Conservation (phyloP, 2,113 vertebrate species). For the Charina bottae region DNA sequence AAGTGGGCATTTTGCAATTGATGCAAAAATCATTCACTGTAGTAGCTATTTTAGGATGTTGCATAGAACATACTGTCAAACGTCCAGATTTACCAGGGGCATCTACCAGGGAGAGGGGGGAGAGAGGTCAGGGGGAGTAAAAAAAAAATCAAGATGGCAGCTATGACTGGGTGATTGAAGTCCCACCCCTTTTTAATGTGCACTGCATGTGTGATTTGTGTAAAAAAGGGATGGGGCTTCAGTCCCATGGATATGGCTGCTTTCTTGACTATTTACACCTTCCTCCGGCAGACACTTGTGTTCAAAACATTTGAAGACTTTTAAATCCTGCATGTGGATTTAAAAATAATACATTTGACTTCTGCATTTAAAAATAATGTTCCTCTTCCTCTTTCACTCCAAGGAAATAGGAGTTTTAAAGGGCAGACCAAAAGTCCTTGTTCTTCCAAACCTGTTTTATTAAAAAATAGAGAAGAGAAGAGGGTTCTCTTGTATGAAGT, state of each 20-base stretch:
- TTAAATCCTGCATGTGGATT: not conserved
- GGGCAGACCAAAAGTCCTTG: not conserved
- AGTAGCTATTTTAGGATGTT: not conserved
- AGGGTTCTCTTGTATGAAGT: constrained; percentile 28
- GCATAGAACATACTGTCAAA: not conserved
- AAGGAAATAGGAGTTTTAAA: not conserved
- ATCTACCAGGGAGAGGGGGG: not conserved
- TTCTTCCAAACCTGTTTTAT: not conserved
- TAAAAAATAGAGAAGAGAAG: not conserved
- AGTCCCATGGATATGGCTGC: not conserved
- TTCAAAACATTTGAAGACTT: not conserved
- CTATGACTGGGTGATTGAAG: not conserved
- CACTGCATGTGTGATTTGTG: not conserved
- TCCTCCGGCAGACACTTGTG: not conserved
- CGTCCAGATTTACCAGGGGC: not conserved
- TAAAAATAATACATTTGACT: not conserved
- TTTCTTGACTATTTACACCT: not conserved
- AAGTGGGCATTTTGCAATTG: not conserved
- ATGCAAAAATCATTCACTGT: not conserved
- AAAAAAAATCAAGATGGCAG: not conserved
- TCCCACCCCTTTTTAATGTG: not conserved
- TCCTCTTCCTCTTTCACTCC: not conserved
- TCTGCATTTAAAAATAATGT: not conserved
- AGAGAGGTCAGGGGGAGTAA: not conserved
- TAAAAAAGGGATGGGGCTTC: not conserved